phyloP scores from a whole-genome alignment of 2,888 invertebrate species.

The Gordius sp. region DNA sequence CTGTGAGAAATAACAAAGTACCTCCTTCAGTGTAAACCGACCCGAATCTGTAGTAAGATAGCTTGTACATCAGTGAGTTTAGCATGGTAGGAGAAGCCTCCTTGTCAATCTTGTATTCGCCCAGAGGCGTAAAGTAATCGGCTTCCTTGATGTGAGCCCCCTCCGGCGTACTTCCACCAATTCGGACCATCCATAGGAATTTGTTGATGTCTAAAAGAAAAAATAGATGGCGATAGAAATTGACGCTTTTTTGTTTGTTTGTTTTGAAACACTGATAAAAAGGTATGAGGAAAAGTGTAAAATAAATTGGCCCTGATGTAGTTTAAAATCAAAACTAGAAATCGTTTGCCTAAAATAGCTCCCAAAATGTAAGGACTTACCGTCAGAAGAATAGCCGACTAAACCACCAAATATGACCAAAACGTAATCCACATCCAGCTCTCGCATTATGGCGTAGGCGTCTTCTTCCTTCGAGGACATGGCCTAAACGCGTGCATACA shows the following conservation, averaged over 20 bases:
- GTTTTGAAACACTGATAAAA: too few relatives aligned
- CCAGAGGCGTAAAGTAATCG: slow-evolving; percentile 62
- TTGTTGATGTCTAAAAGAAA: slow-evolving; percentile 63
- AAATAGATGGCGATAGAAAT: too few relatives aligned
- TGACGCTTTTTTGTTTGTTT: too few relatives aligned
- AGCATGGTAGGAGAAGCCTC: slow-evolving; percentile 64
- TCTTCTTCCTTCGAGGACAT: slow-evolving; percentile 89
- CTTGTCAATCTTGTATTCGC: slow-evolving; percentile 81
- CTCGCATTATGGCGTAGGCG: slow-evolving; percentile 88
- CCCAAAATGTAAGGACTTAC: too few relatives aligned
- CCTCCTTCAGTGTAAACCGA: slow-evolving; percentile 29
- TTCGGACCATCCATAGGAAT: slow-evolving; percentile 94
- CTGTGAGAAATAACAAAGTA: slow-evolving; percentile 21
- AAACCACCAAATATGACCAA: slow-evolving; percentile 93
- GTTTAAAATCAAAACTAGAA: too few relatives aligned
- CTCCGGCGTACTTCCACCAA: slow-evolving; percentile 75
- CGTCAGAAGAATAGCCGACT: slow-evolving; percentile 89
- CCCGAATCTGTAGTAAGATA: slow-evolving; percentile 90
- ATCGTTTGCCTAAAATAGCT: too few relatives aligned
- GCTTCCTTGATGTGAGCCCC: slow-evolving; percentile 80
- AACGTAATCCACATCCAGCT: slow-evolving; percentile 86
- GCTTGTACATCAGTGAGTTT: slow-evolving; percentile 91
- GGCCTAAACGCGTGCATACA: too few relatives aligned
- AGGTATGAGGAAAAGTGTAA: too few relatives aligned
- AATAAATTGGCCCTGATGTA: too few relatives aligned